These are phyloP conservation scores for Hyles lineata DNA, from an alignment of 2,888 invertebrate genomes.

Conservation along the genomic window DNA sequence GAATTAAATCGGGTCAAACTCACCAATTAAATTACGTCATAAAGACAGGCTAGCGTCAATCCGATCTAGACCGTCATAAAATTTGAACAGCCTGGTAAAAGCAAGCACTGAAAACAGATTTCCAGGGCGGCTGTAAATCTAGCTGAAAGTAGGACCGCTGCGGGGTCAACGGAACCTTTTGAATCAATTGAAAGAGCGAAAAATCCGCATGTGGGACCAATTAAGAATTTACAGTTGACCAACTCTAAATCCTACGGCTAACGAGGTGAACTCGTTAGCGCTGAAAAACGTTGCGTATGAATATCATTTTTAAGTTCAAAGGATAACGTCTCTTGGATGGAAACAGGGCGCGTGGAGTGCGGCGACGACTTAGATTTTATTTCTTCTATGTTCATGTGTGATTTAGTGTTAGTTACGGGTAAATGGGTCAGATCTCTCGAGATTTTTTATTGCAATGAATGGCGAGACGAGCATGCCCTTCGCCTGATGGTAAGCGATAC, in stretches of 20 bases:
- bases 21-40: not conserved
- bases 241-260: slow-evolving; percentile 16
- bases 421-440: not conserved
- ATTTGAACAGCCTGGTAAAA: not conserved
- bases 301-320: slow-evolving; percentile 9
- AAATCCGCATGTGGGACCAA: not conserved
- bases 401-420: not conserved
- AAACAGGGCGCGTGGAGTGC: slow-evolving; percentile 3
- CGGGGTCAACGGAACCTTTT: slow-evolving; percentile 9
- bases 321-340: slow-evolving; percentile 2
- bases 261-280: slow-evolving; percentile 1
- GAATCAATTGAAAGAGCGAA: not conserved
- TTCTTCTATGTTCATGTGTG: not conserved
- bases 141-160: not conserved
- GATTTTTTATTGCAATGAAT: too few species aligned
- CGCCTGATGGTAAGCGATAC: too few species aligned
- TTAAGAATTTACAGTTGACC: slow-evolving; percentile 21
- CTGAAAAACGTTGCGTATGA: not conserved
- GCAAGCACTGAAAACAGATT: not conserved
- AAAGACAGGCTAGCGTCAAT: not conserved
- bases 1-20: too few species aligned
- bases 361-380: not conserved
- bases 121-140: slow-evolving; percentile 21
- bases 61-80: not conserved
- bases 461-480: too few species aligned